phyloP scores from a whole-genome alignment of 1,140 invertebrate species.

The Penaeus japonicus region DNA sequence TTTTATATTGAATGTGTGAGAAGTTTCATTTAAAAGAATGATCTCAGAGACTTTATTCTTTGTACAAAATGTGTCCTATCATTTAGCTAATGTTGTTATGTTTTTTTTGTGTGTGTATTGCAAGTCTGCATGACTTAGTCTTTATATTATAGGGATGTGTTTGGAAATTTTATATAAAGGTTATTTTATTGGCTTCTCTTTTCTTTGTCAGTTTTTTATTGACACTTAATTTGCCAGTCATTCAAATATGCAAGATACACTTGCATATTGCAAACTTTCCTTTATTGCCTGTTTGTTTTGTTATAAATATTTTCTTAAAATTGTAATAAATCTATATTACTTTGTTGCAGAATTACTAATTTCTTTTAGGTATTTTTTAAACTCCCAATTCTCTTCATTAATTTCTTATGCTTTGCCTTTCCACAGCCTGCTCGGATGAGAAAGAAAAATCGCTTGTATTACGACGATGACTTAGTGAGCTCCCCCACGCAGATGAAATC shows the following conservation, averaged over 20 bases:
- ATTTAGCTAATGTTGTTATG: not conserved
- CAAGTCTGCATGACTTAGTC: no score
- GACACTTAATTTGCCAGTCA: no score
- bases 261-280: no score
- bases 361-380: not conserved
- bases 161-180: no score
- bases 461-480: slow-evolving; percentile 90
- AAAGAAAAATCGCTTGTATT: slow-evolving; percentile 90
- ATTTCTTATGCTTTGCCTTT: slow-evolving; percentile 17
- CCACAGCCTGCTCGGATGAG: slow-evolving; percentile 81
- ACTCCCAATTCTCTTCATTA: not conserved
- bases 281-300: not conserved
- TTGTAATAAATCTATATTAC: not conserved
- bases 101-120: no score
- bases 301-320: not conserved
- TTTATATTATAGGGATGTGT: no score
- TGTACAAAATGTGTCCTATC: not conserved
- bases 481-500: slow-evolving; percentile 70
- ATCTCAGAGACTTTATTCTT: not conserved
- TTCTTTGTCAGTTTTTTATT: no score
- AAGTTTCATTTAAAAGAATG: not conserved
- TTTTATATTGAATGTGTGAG: not conserved
- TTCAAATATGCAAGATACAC: no score
- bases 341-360: not conserved
- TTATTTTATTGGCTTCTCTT: no score